Evolutionary conservation across 1,140 invertebrate species (phyloP).

Genomic region (Battus philenor): DNA sequence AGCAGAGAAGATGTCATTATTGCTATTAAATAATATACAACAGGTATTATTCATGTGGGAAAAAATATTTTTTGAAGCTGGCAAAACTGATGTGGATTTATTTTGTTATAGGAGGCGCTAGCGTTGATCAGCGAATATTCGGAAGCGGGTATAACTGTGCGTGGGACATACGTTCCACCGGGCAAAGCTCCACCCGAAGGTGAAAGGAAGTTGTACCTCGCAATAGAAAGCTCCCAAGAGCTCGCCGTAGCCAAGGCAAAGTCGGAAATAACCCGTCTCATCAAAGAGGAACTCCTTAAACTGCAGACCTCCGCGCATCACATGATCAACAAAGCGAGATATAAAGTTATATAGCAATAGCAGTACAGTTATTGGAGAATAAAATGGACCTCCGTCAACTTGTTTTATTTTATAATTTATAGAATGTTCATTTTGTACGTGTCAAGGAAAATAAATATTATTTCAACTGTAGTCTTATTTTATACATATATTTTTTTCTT

Average conservation of each 20-base stretch:
- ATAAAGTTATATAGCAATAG: constrained; percentile 90
- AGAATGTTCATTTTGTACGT: neutral
- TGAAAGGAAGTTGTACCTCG: constrained; percentile 97
- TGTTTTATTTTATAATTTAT: neutral
- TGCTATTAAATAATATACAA: constrained; percentile 49
- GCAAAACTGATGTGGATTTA: too few relatives aligned
- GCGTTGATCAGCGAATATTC: constrained; percentile 99
- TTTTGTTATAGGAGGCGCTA: constrained; percentile 93
- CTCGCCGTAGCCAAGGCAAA: constrained; percentile 98
- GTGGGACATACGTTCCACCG: constrained; percentile 96
- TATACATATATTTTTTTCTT: too few relatives aligned
- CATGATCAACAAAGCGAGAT: constrained; percentile 93
- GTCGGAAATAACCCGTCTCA: constrained; percentile 97
- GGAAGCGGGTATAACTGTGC: constrained; percentile 98
- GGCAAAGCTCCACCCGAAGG: constrained; percentile 95
- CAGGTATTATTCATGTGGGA: too few relatives aligned
- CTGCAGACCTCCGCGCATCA: constrained; percentile 91
- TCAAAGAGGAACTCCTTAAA: constrained; percentile 98
- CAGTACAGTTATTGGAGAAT: constrained; percentile 25
- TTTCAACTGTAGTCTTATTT: too few relatives aligned
- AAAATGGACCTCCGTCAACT: neutral
- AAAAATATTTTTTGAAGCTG: too few relatives aligned
- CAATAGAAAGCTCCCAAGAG: constrained; percentile 99
- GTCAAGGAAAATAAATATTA: too few relatives aligned
- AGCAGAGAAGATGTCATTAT: constrained; percentile 39